Conservation (phyloP, 2,113 vertebrate species). For the Centropus unirufus region DNA sequence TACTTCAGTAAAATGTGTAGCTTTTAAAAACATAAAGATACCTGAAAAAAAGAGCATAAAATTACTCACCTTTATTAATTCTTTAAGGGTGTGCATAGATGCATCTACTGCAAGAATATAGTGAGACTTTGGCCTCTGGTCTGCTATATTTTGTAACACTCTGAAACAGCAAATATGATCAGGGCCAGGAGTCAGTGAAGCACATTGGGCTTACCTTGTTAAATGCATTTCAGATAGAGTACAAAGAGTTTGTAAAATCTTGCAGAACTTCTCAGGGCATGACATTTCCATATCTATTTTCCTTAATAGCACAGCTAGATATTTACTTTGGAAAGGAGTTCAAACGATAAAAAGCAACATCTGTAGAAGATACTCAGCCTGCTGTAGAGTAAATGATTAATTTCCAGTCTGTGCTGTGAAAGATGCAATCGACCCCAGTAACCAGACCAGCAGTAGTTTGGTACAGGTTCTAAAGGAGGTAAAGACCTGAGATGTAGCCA, state of each 20-base stretch:
- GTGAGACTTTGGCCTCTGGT: conserved; percentile 75
- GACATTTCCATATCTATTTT: not conserved
- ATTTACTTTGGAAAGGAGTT: not conserved
- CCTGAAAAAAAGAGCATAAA: not conserved
- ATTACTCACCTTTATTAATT: conserved; percentile 83
- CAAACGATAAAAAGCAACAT: not conserved
- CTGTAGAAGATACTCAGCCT: not conserved
- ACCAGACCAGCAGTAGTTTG: too few species aligned
- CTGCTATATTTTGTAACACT: conserved; percentile 86
- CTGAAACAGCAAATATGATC: conserved; percentile 66
- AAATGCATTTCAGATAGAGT: not conserved
- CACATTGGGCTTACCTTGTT: not conserved
- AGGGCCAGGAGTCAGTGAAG: not conserved
- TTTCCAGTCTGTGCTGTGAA: not conserved
- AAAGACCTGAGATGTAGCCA: too few species aligned
- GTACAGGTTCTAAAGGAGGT: too few species aligned
- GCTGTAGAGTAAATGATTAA: not conserved
- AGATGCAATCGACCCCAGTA: too few species aligned
- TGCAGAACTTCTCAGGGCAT: not conserved
- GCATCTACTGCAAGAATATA: conserved; percentile 89
- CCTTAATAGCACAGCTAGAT: not conserved
- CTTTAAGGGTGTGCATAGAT: conserved; percentile 80
- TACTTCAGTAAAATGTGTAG: not conserved
- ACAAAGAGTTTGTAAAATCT: not conserved
- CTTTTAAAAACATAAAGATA: not conserved